These are phyloP conservation scores for Serilophus lunatus DNA, from an alignment of 2,113 vertebrate genomes.

Conservation along the genomic window DNA sequence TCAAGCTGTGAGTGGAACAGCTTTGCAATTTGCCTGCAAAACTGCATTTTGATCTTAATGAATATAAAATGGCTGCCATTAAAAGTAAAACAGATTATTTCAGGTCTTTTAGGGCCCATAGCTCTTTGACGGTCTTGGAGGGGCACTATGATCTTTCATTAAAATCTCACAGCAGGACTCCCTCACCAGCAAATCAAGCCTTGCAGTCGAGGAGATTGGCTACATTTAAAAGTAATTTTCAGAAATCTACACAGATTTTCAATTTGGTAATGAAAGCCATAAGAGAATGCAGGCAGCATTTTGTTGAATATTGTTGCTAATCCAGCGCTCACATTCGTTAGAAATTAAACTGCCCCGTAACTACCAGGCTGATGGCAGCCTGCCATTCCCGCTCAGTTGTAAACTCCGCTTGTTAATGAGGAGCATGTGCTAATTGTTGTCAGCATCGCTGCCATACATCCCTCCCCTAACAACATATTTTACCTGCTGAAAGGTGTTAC, in stretches of 20 bases:
- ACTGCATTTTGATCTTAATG: conserved; percentile 99
- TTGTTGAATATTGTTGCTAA: conserved; percentile 83
- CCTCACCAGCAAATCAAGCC: conserved; percentile 86
- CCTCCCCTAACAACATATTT: conserved; percentile 64
- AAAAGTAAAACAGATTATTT: conserved; percentile 98
- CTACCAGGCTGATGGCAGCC: conserved; percentile 81
- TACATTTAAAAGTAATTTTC: conserved; percentile 96
- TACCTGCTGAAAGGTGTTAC: conserved; percentile 76
- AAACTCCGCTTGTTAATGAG: conserved; percentile 94
- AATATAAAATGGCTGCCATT: conserved; percentile 99
- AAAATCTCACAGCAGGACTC: conserved; percentile 95
- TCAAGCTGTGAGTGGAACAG: conserved; percentile 99
- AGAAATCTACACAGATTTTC: conserved; percentile 91
- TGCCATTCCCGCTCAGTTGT: conserved; percentile 84
- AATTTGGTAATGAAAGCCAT: conserved; percentile 89
- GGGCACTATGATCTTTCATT: conserved; percentile 98
- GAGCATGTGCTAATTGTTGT: conserved; percentile 97
- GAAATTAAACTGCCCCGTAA: conserved; percentile 81
- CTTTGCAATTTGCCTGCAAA: conserved; percentile 98
- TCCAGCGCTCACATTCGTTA: conserved; percentile 80
- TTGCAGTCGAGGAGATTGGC: conserved; percentile 91
- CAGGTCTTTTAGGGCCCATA: conserved; percentile 93
- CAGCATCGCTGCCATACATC: conserved; percentile 70
- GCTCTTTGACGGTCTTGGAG: conserved; percentile 91
- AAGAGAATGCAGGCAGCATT: conserved; percentile 80